Evolutionary conservation across 2,888 invertebrate species (phyloP).

Genomic region (Diachrysia chrysitis): DNA sequence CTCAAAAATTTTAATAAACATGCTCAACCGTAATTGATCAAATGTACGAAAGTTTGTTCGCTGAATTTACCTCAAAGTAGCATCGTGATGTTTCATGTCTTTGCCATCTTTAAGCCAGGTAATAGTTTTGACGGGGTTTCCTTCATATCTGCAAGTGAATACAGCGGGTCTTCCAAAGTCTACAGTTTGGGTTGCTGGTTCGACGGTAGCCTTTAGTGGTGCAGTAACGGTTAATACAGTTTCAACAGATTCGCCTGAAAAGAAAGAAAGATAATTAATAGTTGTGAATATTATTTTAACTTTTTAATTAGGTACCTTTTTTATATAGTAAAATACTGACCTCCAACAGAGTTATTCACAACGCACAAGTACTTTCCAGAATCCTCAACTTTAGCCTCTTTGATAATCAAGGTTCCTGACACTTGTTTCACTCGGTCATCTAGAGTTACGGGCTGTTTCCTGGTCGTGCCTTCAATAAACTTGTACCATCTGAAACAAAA

Average conservation of each 20-base stretch:
- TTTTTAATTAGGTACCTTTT: neutral
- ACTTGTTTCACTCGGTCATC: constrained; percentile 97
- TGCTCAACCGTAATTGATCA: neutral
- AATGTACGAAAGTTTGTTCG: neutral
- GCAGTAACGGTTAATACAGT: constrained; percentile 97
- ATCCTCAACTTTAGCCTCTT: constrained; percentile 96
- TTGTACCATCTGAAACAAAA: constrained; percentile 97
- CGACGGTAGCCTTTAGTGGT: constrained; percentile 95
- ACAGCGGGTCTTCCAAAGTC: constrained; percentile 98
- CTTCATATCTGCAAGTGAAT: constrained; percentile 96
- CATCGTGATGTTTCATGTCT: constrained; percentile 94
- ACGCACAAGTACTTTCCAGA: constrained; percentile 98
- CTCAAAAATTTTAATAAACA: constrained; percentile 7
- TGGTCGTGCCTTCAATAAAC: constrained; percentile 95
- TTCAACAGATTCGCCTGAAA: constrained; percentile 96
- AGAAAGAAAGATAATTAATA: neutral
- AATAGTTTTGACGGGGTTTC: constrained; percentile 96
- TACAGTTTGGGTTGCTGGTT: constrained; percentile 96
- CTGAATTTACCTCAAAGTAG: constrained; percentile 90
- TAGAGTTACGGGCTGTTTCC: constrained; percentile 96
- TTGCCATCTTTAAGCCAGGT: constrained; percentile 98
- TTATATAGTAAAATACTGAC: constrained; percentile 64
- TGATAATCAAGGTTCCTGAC: constrained; percentile 97
- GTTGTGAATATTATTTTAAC: neutral
- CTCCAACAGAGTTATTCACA: constrained; percentile 98